These are phyloP conservation scores for Podabrus alpinus DNA, from an alignment of 2,888 invertebrate genomes.

Conservation along the genomic window DNA sequence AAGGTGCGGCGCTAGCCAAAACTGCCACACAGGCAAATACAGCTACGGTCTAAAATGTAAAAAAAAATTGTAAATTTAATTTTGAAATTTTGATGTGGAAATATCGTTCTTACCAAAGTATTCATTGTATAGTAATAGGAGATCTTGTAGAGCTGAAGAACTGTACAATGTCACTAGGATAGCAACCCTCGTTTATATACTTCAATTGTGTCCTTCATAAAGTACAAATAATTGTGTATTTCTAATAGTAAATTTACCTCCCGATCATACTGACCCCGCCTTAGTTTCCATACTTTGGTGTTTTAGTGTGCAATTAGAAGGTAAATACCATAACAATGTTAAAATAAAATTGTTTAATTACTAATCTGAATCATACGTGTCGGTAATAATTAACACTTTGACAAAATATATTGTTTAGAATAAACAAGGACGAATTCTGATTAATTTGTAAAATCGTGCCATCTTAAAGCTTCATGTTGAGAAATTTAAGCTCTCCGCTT, in stretches of 20 bases:
- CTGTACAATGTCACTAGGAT: no score
- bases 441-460: not conserved
- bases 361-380: not conserved
- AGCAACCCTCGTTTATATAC: no score
- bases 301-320: slow-evolving; percentile 15
- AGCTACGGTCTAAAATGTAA: slow-evolving; percentile 3
- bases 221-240: slow-evolving; percentile 18
- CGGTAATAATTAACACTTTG: not conserved
- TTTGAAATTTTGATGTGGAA: not conserved
- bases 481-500: not conserved
- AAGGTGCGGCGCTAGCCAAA: slow-evolving; percentile 12
- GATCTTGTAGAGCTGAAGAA: no score
- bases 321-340: not conserved
- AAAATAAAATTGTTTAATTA: not conserved
- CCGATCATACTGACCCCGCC: slow-evolving; percentile 21
- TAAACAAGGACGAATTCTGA: not conserved
- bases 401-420: not conserved
- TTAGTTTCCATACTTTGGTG: slow-evolving; percentile 6
- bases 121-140: slow-evolving; percentile 19
- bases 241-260: slow-evolving; percentile 15
- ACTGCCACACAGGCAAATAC: slow-evolving; percentile 11
- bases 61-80: not conserved
- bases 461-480: not conserved
- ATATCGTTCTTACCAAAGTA: slow-evolving; percentile 15
- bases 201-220: slow-evolving; percentile 13